phyloP scores from a whole-genome alignment of 2,797 vertebrate species.

The Typhlichthys eigenmanni region DNA sequence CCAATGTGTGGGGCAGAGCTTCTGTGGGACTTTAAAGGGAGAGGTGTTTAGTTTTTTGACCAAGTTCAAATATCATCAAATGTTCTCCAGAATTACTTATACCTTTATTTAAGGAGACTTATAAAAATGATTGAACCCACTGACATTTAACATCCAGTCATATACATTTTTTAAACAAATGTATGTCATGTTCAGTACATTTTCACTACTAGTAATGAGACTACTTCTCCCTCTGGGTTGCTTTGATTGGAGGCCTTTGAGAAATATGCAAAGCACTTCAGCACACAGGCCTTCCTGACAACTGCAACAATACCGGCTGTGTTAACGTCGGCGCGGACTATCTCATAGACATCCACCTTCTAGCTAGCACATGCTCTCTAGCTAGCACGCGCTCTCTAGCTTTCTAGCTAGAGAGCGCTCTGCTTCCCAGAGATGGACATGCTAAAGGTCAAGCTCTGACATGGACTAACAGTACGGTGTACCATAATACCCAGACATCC shows the following conservation, averaged over 20 bases:
- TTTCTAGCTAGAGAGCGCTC: not conserved
- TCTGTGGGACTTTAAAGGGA: too few relatives aligned
- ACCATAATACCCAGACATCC: slow-evolving; percentile 1
- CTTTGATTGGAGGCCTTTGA: slow-evolving; percentile 57
- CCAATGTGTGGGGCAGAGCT: too few relatives aligned
- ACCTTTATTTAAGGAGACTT: too few relatives aligned
- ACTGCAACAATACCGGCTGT: slow-evolving; percentile 34
- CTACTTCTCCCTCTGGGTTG: slow-evolving; percentile 25
- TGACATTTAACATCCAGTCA: too few relatives aligned
- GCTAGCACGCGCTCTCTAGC: not conserved
- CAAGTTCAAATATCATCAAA: too few relatives aligned
- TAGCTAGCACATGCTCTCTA: not conserved
- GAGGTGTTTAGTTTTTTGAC: too few relatives aligned
- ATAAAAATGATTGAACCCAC: too few relatives aligned
- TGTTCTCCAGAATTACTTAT: too few relatives aligned
- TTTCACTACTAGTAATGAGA: not conserved
- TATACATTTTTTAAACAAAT: slow-evolving; percentile 10
- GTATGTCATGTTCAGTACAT: too few relatives aligned
- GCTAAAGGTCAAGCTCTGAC: not conserved
- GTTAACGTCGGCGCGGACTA: slow-evolving; percentile 7
- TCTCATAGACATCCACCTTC: slow-evolving; percentile 8
- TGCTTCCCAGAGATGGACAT: not conserved
- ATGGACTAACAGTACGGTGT: not conserved
- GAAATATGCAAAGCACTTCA: slow-evolving; percentile 53
- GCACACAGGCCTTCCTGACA: slow-evolving; percentile 40